Percentiles rank a stretch among this genome's conserved stretches.
These are phyloP conservation scores for Schlechtendalia chinensis DNA, from an alignment of 1,140 invertebrate genomes.

Conservation along the genomic window DNA sequence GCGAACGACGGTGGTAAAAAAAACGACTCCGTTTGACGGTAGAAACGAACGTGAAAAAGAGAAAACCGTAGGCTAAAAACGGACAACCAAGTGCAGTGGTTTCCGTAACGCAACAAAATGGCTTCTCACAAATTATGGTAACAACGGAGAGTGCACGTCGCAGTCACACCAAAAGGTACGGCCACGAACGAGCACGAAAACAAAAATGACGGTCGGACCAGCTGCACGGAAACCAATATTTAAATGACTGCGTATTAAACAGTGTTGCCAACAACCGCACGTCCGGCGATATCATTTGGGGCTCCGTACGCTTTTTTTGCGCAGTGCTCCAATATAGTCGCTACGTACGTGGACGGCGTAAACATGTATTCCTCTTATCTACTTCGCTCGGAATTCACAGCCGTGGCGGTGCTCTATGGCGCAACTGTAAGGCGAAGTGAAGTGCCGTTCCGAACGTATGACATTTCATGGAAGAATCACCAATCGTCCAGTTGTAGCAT, in stretches of 20 bases:
- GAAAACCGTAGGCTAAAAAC: not conserved
- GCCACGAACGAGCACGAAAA: not conserved
- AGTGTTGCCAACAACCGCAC: constrained; percentile 14
- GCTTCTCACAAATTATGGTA: constrained; percentile 16
- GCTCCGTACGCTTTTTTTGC: too few relatives aligned
- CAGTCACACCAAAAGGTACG: not conserved
- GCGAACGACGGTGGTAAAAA: not conserved
- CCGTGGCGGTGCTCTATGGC: too few relatives aligned
- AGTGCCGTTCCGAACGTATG: too few relatives aligned
- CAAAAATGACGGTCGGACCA: constrained; percentile 12
- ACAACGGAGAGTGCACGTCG: constrained; percentile 12
- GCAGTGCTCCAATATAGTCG: too few relatives aligned
- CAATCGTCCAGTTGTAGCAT: too few relatives aligned
- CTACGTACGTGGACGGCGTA: not conserved
- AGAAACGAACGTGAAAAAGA: not conserved
- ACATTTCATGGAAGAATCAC: too few relatives aligned
- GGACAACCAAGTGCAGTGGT: not conserved
- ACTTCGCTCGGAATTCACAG: not conserved
- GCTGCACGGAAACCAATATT: not conserved
- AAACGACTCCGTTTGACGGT: not conserved
- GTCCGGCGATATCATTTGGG: not conserved
- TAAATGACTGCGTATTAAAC: not conserved
- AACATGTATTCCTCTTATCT: not conserved
- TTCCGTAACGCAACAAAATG: constrained; percentile 44
- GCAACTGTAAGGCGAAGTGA: too few relatives aligned